Conservation (phyloP, 2,113 vertebrate species). For the Pterocles gutturalis region DNA sequence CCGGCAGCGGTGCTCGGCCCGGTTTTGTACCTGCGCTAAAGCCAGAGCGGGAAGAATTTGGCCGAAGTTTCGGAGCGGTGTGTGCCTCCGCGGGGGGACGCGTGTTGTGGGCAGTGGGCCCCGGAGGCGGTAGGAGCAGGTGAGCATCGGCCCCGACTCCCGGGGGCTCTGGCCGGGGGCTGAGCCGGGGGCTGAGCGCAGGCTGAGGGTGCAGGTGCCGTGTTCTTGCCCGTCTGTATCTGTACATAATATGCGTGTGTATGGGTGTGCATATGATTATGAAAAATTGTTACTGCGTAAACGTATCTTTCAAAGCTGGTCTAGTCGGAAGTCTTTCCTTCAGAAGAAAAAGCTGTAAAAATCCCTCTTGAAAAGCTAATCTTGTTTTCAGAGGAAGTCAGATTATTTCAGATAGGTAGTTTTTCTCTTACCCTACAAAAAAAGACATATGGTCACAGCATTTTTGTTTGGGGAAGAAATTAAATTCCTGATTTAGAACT, state of each 20-base stretch:
- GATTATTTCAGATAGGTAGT: background rate
- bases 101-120: background rate
- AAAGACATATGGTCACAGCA: background rate
- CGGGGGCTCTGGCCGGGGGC: background rate
- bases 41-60: background rate
- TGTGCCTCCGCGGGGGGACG: background rate
- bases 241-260: rapidly evolving
- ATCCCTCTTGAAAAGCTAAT: background rate
- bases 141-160: background rate
- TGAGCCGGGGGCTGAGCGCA: background rate
- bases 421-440: background rate
- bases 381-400: background rate
- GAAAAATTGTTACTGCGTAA: background rate
- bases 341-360: background rate
- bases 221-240: rapidly evolving
- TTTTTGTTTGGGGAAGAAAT: background rate
- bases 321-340: background rate
- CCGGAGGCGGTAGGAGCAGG: background rate
- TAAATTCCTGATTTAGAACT: background rate
- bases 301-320: background rate
- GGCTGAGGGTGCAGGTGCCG: rapidly evolving
- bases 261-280: rapidly evolving
- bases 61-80: background rate
- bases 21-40: background rate
- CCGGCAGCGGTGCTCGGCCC: rapidly evolving